Evolutionary conservation across 2,113 vertebrate species (phyloP).

Genomic region (Neopipo cinnamomea): DNA sequence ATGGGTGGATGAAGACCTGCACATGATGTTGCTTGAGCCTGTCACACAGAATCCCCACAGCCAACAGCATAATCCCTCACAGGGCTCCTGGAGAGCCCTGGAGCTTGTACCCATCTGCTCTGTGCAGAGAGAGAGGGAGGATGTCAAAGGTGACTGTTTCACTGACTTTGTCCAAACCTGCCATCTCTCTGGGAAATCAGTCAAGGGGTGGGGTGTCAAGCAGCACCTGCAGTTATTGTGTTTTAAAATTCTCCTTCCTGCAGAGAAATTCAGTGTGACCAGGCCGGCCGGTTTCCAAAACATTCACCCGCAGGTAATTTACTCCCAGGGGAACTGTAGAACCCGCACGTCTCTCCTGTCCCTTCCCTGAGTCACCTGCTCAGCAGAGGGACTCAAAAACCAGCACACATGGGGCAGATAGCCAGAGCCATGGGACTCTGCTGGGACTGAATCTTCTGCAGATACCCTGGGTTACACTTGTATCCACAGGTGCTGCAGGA

Average conservation of each 20-base stretch:
- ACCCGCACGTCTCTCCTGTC: background rate
- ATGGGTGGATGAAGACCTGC: background rate
- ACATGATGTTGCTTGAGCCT: background rate
- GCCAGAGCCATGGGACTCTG: rapidly evolving
- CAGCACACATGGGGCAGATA: rapidly evolving
- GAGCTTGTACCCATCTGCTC: background rate
- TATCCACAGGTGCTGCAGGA: background rate
- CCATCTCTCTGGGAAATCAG: background rate
- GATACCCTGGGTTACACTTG: too few species aligned
- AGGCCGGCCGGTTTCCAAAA: background rate
- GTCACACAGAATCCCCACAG: background rate
- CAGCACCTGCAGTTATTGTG: background rate
- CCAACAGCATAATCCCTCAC: background rate
- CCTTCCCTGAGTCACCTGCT: background rate
- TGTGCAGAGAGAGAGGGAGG: too few species aligned
- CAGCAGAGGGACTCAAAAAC: rapidly evolving
- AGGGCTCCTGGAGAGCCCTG: background rate
- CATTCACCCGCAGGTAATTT: background rate
- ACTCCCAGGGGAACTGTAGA: background rate
- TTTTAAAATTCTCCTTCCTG: background rate
- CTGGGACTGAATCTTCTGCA: background rate
- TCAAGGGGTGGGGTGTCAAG: background rate
- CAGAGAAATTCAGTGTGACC: background rate
- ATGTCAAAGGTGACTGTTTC: background rate
- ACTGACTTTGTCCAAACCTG: background rate